Percentiles rank a stretch among this genome's conserved stretches.
These are phyloP conservation scores for Meghimatium bilineatum DNA, from an alignment of 2,888 invertebrate species.

Conservation along the genomic window DNA sequence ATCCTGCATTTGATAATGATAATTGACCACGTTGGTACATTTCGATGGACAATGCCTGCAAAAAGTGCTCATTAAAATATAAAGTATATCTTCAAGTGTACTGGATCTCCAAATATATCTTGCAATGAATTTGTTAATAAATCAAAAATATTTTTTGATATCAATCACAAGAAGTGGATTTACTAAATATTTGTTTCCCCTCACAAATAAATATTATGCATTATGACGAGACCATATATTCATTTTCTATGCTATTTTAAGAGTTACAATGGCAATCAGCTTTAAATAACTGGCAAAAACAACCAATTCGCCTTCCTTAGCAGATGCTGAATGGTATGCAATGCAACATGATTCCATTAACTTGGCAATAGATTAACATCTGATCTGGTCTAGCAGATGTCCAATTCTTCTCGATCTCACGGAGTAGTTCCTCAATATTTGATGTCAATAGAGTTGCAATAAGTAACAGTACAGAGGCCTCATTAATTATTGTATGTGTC, in stretches of 20 bases:
- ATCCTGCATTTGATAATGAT: not conserved
- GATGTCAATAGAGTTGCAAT: too few relatives aligned
- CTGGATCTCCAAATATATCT: not conserved
- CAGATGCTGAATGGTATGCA: too few relatives aligned
- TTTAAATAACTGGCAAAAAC: not conserved
- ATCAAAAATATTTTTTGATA: slow-evolving; percentile 14
- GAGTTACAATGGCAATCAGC: not conserved
- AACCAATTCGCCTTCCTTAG: too few relatives aligned
- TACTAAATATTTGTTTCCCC: not conserved
- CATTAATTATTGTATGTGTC: too few relatives aligned
- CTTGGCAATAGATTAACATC: too few relatives aligned
- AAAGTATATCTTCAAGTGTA: not conserved
- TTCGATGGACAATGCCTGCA: not conserved
- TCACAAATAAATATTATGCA: not conserved
- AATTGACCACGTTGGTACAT: not conserved
- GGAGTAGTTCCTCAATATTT: too few relatives aligned
- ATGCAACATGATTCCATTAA: too few relatives aligned
- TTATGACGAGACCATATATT: not conserved
- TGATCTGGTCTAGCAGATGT: too few relatives aligned
- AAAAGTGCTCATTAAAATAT: not conserved
- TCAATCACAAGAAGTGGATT: not conserved
- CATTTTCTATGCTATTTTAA: not conserved
- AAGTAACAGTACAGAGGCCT: too few relatives aligned
- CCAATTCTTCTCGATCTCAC: too few relatives aligned
- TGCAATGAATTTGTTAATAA: slow-evolving; percentile 24